Evolutionary conservation across 2,113 vertebrate species (phyloP).

Genomic region (Atrichornis clamosus): DNA sequence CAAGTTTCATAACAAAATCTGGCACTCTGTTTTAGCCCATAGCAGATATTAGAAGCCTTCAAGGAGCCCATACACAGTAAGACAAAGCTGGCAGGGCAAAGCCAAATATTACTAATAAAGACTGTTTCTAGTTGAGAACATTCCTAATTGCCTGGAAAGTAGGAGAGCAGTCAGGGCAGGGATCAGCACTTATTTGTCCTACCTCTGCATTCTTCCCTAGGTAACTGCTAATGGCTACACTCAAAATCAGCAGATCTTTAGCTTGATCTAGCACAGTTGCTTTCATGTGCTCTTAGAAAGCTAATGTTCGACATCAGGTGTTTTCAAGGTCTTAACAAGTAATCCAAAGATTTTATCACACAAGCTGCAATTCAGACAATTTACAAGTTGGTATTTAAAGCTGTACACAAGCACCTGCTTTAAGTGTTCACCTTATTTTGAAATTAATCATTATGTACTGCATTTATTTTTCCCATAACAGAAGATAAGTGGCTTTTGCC

Average conservation of each 20-base stretch:
- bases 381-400: slow-evolving; percentile 5
- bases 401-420: not conserved
- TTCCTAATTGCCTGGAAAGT: not conserved
- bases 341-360: not conserved
- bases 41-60: not conserved
- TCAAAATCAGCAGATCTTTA: not conserved
- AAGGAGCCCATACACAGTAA: not conserved
- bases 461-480: not conserved
- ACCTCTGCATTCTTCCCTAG: not conserved
- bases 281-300: not conserved
- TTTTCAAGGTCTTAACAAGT: not conserved
- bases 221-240: not conserved
- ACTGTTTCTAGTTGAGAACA: not conserved
- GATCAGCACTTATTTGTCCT: not conserved
- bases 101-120: not conserved
- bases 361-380: not conserved
- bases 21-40: not conserved
- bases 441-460: not conserved
- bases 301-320: not conserved
- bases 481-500: not conserved
- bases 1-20: not conserved
- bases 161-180: not conserved
- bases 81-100: not conserved
- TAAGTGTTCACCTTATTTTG: not conserved
- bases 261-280: not conserved